phyloP scores from a whole-genome alignment of 1,140 invertebrate genomes.

The Brachionus manjavacas region DNA sequence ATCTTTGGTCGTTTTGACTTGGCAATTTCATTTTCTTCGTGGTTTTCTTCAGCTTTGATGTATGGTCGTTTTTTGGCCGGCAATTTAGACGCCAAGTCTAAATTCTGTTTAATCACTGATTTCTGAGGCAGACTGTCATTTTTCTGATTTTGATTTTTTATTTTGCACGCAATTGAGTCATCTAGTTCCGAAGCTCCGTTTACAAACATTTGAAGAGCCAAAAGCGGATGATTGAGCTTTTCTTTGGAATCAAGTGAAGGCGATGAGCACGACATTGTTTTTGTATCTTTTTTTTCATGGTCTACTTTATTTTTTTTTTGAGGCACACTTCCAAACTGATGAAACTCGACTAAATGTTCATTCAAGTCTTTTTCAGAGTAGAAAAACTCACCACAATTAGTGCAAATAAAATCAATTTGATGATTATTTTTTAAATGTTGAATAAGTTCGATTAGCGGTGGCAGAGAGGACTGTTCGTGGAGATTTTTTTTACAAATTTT shows the following conservation, averaged over 20 bases:
- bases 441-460: slow-evolving; percentile 1
- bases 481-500: slow-evolving; percentile 37
- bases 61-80: slow-evolving; percentile 27
- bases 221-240: background rate
- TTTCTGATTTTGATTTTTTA: background rate
- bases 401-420: background rate
- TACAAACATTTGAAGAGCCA: slow-evolving; percentile 34
- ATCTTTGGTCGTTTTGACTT: background rate
- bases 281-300: background rate
- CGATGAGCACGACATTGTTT: background rate
- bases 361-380: background rate
- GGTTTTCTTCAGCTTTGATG: background rate
- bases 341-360: background rate
- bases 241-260: background rate
- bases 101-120: background rate
- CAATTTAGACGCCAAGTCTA: background rate
- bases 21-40: background rate
- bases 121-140: background rate
- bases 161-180: background rate
- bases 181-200: background rate
- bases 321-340: background rate
- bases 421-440: slow-evolving; percentile 24
- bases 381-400: slow-evolving; percentile 37
- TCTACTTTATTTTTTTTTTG: background rate
- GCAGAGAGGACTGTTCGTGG: background rate